Evolutionary conservation across 1,140 invertebrate species (phyloP).

Genomic region (Orius laevigatus): DNA sequence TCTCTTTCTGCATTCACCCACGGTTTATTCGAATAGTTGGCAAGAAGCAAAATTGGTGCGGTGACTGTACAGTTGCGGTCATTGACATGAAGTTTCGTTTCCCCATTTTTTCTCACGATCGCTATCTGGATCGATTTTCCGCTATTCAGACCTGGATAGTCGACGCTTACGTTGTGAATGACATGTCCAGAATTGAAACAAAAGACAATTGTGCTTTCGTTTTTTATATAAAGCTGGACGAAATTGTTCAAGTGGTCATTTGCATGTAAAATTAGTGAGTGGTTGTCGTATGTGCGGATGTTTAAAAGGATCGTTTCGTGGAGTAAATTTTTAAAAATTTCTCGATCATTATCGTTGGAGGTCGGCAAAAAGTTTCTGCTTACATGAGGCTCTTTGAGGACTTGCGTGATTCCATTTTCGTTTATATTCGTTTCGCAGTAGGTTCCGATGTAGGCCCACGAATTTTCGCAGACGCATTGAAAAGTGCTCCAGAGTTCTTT

Average conservation of each 20-base stretch:
- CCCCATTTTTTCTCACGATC: conserved; percentile 50
- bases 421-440: conserved; percentile 87
- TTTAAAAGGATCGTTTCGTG: conserved; percentile 70
- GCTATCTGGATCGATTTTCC: conserved; percentile 73
- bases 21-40: conserved; percentile 61
- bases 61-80: conserved; percentile 53
- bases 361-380: conserved; percentile 56
- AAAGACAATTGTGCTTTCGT: conserved; percentile 55
- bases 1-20: conserved; percentile 78
- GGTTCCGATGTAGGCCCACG: conserved; percentile 73
- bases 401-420: conserved; percentile 74
- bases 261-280: conserved; percentile 71
- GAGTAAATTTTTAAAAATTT: conserved; percentile 38
- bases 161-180: conserved; percentile 61
- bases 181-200: conserved; percentile 66
- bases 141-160: conserved; percentile 51
- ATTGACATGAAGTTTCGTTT: conserved; percentile 69
- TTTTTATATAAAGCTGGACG: conserved; percentile 70
- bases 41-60: conserved; percentile 48
- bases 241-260: conserved; percentile 91
- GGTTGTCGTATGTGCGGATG: conserved; percentile 66
- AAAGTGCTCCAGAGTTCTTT: conserved; percentile 86
- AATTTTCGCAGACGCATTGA: conserved; percentile 75
- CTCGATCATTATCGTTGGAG: conserved; percentile 39
- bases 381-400: conserved; percentile 57